Conservation (phyloP, 1,140 invertebrate species). For the Zaprionus tsacasi region DNA sequence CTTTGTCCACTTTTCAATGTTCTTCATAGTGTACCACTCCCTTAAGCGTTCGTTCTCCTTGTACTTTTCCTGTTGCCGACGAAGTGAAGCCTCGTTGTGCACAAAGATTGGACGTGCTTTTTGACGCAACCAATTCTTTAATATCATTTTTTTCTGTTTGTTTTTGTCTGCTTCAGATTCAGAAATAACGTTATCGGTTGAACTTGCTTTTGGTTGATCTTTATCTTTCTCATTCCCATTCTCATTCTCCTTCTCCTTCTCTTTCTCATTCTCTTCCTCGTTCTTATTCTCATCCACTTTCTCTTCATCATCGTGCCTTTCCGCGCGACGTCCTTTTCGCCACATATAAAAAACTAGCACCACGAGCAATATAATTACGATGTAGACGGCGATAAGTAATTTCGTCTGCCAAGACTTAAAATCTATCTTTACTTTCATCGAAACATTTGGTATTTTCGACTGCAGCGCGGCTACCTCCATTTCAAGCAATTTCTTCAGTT, state of each 20-base stretch:
- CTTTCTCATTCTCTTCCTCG: too few relatives aligned
- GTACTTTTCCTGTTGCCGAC: conserved; percentile 22
- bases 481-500: conserved; percentile 45
- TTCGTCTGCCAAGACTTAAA: conserved; percentile 27
- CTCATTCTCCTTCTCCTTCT: not conserved
- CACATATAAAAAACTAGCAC: not conserved
- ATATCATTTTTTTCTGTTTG: not conserved
- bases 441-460: not conserved
- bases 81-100: conserved; percentile 46
- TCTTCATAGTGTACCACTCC: conserved; percentile 16
- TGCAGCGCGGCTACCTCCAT: conserved; percentile 4
- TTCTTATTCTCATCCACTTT: not conserved
- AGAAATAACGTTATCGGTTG: not conserved
- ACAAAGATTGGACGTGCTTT: conserved; percentile 48
- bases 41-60: conserved; percentile 19
- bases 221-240: not conserved
- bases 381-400: conserved; percentile 1
- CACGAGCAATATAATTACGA: conserved; percentile 12
- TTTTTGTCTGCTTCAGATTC: not conserved
- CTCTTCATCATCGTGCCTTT: not conserved
- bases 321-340: not conserved
- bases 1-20: conserved; percentile 48
- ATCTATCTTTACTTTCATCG: not conserved
- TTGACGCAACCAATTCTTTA: conserved; percentile 39
- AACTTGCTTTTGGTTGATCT: too few relatives aligned